These are phyloP conservation scores for Columba livia DNA, from an alignment of 2,113 vertebrate species.

Conservation along the genomic window DNA sequence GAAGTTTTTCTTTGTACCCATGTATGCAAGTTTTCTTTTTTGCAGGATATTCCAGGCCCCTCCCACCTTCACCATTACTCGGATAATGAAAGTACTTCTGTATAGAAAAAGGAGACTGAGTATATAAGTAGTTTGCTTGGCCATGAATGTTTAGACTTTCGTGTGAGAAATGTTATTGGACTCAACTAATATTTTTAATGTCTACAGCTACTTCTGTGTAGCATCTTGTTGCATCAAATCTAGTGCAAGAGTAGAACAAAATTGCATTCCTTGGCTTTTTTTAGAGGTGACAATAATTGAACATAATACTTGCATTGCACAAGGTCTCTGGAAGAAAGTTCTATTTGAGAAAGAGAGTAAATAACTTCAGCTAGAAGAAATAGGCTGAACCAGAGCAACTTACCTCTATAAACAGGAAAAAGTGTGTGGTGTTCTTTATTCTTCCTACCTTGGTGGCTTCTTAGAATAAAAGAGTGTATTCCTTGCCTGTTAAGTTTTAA, in stretches of 20 bases:
- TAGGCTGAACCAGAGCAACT: neutral
- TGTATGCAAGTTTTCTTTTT: fast-evolving
- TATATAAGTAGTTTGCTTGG: neutral
- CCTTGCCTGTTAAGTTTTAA: neutral
- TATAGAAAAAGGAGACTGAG: neutral
- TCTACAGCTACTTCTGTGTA: fast-evolving
- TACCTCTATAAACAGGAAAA: neutral
- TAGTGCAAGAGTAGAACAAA: neutral
- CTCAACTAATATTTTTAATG: neutral
- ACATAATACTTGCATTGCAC: neutral
- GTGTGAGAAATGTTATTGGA: neutral
- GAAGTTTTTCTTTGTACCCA: neutral
- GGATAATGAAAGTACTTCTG: neutral
- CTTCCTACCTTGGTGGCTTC: neutral
- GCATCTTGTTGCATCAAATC: neutral
- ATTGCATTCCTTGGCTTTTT: neutral
- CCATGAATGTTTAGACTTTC: neutral
- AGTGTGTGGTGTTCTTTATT: fast-evolving
- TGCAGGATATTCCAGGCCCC: neutral
- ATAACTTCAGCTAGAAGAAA: neutral
- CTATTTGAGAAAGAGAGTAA: neutral
- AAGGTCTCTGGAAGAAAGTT: neutral
- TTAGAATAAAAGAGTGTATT: neutral
- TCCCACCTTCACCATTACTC: neutral
- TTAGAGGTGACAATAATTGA: neutral